Evolutionary conservation across 2,797 vertebrate species (phyloP), one percentile per base, ranked within the genome.

Genomic region (Sphenodon punctatus): DNA sequence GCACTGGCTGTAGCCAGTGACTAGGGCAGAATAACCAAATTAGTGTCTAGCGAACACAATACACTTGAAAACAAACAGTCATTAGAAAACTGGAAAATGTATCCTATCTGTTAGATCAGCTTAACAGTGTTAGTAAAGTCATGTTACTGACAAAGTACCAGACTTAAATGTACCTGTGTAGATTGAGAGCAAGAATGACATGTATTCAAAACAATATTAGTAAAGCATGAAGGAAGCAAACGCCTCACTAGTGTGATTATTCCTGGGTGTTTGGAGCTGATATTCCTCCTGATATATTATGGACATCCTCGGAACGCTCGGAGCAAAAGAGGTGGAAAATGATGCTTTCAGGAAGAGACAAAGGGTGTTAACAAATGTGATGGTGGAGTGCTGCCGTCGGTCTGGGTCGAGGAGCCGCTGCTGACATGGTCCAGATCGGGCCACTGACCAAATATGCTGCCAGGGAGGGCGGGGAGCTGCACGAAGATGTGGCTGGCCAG

Each of bases 31-130:
- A 55, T 66, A 53, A 56, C 22, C 27, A n/a, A 55, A 74, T 49
- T 71, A 70, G 74, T 19, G 39, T 9, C 30, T 43, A 43, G 22
- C 45, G 61, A 56, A 22, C 68, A 8, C 25, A 49, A 27, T 20
- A 77, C 78, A 20, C 27, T 76, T 65, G 36, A 77, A 72, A 36
- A 45, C 45, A 78, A 63, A 63, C 41, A 61, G 43, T 83, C 81
- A 49, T 15, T 55, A 55, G 53, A 10, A 32, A 17, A 11, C 55
- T n/a, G 53, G 30, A 32, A 55, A 55, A 32, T 32, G 30, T 19
- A 32, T 32, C 16, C 30, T 53, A 12, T 55, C 9, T 55, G 5
- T 32, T 17, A 32, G 10, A 25, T 48, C 48, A 49, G 15, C 13
- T 49, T 49, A 13, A n/a, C 13, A 15, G 25, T n/a, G 49, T 15